Evolutionary conservation across 2,797 vertebrate species (phyloP).

Genomic region (Eulemur coronatus): DNA sequence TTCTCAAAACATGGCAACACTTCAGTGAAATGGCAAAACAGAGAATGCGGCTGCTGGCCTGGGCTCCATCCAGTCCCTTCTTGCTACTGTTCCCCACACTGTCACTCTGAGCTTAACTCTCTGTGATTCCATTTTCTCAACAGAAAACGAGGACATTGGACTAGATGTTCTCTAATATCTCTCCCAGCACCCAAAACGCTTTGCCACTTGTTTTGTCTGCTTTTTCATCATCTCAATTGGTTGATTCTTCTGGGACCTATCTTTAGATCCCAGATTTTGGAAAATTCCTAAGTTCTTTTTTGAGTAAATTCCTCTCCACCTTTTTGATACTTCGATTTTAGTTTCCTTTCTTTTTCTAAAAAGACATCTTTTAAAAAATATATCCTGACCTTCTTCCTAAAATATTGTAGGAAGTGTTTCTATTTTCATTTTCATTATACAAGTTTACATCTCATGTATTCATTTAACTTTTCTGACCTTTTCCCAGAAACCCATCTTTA

Average conservation of each 20-base stretch:
- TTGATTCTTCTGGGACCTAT: neutral
- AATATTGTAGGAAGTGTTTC: neutral
- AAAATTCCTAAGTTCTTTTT: neutral
- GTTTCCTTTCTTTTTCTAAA: constrained; percentile 4
- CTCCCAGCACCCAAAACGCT: neutral
- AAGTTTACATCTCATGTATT: neutral
- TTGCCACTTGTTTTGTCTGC: neutral
- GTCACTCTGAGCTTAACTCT: neutral
- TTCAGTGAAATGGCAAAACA: neutral
- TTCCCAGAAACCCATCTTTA: neutral
- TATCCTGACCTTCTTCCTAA: neutral
- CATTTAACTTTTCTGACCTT: neutral
- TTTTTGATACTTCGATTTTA: neutral
- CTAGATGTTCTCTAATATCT: neutral
- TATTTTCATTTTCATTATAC: neutral
- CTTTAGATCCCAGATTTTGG: neutral
- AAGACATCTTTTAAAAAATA: neutral
- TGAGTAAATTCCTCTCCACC: neutral
- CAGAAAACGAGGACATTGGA: neutral
- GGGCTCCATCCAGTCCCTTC: accelerated
- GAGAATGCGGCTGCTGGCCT: neutral
- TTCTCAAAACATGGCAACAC: neutral
- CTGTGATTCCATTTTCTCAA: neutral
- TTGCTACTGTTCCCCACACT: accelerated
- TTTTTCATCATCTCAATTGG: neutral